phyloP scores from a whole-genome alignment of 1,140 invertebrate species.

The Aphaenogaster rudis region DNA sequence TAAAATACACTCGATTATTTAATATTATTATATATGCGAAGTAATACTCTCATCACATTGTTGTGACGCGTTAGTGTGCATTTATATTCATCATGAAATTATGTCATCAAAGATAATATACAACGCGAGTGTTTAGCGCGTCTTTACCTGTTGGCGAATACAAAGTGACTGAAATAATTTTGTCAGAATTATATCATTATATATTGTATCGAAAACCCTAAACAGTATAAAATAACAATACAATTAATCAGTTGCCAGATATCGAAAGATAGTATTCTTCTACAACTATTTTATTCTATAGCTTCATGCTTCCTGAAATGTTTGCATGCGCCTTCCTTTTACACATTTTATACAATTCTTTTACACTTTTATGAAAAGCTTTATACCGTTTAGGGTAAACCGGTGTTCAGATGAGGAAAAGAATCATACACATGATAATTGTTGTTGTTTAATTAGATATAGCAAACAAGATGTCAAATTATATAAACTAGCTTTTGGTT shows the following conservation, averaged over 20 bases:
- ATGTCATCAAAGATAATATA: conserved; percentile 5
- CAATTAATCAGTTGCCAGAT: background rate
- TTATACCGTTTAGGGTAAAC: conserved; percentile 10
- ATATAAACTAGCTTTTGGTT: background rate
- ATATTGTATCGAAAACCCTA: background rate
- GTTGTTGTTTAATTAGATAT: conserved; percentile 15
- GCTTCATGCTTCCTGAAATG: background rate
- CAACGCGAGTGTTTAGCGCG: background rate
- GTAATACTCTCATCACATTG: background rate
- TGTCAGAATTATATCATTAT: background rate
- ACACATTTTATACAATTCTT: conserved; percentile 3
- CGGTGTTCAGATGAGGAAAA: background rate
- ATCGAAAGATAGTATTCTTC: background rate
- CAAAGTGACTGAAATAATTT: conserved; percentile 1
- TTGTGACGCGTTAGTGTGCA: background rate
- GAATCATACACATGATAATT: background rate
- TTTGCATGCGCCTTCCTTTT: background rate
- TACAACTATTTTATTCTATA: background rate
- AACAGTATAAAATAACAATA: conserved; percentile 31
- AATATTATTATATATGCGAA: background rate
- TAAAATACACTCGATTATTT: conserved; percentile 1
- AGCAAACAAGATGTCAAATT: conserved; percentile 1
- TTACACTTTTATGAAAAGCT: conserved; percentile 18
- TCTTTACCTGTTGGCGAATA: background rate
- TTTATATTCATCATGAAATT: conserved; percentile 28